These are phyloP conservation scores for Aleiodes alternator DNA, from an alignment of 2,888 invertebrate genomes.

Conservation along the genomic window DNA sequence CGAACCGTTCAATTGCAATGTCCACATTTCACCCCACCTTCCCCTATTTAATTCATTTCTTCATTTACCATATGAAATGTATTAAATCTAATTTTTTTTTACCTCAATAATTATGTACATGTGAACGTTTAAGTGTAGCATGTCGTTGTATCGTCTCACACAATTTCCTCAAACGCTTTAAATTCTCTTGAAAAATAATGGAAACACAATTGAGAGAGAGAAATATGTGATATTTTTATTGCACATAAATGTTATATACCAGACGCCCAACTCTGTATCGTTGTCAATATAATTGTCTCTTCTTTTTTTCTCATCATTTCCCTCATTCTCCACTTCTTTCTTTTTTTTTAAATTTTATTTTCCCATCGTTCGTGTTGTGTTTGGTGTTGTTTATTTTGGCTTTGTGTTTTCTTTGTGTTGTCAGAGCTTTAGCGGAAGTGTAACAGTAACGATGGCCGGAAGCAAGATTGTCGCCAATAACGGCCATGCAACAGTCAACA, in stretches of 20 bases:
- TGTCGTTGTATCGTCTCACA: slow-evolving; percentile 61
- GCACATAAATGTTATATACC: slow-evolving; percentile 21
- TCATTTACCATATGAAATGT: slow-evolving; percentile 1
- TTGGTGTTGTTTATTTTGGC: slow-evolving; percentile 75
- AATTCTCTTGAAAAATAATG: slow-evolving; percentile 16
- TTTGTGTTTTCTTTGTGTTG: slow-evolving; percentile 76
- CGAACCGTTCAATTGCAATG: too few relatives aligned
- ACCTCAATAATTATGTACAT: slow-evolving; percentile 58
- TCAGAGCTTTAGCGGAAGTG: slow-evolving; percentile 76
- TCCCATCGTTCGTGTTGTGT: slow-evolving; percentile 58
- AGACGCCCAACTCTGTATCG: not conserved
- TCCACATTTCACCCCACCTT: too few relatives aligned
- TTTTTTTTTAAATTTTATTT: slow-evolving; percentile 46
- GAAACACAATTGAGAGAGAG: not conserved
- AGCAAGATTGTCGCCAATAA: slow-evolving; percentile 68
- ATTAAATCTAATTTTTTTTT: slow-evolving; percentile 30
- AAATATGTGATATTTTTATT: slow-evolving; percentile 17
- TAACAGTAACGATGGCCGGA: slow-evolving; percentile 75
- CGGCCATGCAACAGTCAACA: slow-evolving; percentile 73
- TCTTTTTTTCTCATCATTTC: slow-evolving; percentile 37
- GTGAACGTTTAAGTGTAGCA: slow-evolving; percentile 72
- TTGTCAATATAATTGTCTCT: slow-evolving; percentile 51
- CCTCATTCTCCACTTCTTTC: slow-evolving; percentile 15
- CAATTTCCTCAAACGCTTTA: slow-evolving; percentile 15
- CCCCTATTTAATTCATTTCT: not conserved